Conservation (phyloP, 2,113 vertebrate species). For the Telmatochromis bifrenatus region DNA sequence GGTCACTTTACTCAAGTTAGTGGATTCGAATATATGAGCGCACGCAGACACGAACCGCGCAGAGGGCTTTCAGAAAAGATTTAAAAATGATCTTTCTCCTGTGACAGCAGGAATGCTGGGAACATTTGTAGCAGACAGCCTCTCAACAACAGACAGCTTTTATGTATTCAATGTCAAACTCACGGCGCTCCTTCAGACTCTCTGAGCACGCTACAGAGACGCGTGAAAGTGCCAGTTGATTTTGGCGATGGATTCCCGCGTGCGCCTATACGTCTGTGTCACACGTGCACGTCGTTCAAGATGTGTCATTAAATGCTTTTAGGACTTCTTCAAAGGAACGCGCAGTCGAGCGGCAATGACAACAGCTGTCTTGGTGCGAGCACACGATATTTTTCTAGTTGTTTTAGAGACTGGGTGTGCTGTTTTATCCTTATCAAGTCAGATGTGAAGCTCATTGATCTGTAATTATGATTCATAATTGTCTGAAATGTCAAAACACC, state of each 20-base stretch:
- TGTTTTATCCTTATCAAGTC: not conserved
- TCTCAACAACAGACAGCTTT: not conserved
- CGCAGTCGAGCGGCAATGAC: not conserved
- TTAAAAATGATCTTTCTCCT: not conserved
- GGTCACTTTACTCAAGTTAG: not conserved
- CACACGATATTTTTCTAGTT: not conserved
- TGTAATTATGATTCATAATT: not conserved
- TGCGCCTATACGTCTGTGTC: not conserved
- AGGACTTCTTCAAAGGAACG: not conserved
- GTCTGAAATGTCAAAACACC: not conserved
- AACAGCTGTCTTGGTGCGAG: not conserved
- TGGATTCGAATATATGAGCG: not conserved
- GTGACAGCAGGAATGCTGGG: not conserved
- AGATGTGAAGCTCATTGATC: not conserved
- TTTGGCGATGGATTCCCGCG: not conserved
- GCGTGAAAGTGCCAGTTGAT: not conserved
- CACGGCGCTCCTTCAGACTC: not conserved
- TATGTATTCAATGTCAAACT: constrained; percentile 14
- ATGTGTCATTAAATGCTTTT: not conserved
- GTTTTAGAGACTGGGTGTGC: not conserved
- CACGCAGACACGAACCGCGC: not conserved
- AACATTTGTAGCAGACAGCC: not conserved
- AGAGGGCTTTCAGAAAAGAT: not conserved
- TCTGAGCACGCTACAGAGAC: not conserved
- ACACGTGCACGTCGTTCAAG: not conserved